Conservation (phyloP, 2,888 invertebrate genomes). For the Chalcosyrphus nemorum region DNA sequence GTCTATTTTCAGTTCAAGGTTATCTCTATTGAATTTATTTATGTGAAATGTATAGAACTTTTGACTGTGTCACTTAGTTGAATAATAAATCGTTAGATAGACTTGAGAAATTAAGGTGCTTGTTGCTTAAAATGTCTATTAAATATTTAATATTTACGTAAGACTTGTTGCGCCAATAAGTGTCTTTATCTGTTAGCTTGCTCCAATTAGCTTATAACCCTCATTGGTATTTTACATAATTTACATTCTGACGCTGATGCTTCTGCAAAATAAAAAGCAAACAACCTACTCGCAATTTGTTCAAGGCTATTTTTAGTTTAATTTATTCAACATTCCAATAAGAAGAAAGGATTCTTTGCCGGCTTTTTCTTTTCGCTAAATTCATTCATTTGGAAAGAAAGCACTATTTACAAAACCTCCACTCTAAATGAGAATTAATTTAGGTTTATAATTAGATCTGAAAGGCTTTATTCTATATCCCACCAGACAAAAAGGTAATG, state of each 20-base stretch:
- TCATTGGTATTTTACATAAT: neutral
- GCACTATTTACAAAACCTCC: neutral
- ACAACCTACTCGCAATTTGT: neutral
- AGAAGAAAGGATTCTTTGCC: neutral
- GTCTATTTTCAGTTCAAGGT: conserved; percentile 25
- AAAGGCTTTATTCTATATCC: neutral
- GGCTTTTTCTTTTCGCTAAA: neutral
- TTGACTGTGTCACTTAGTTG: neutral
- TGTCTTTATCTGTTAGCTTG: neutral
- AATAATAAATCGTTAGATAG: neutral
- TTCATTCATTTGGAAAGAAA: neutral
- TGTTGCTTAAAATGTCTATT: neutral
- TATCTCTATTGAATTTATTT: conserved; percentile 16
- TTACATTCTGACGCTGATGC: neutral
- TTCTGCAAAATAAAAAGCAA: neutral
- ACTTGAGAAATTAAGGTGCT: neutral
- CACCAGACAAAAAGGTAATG: neutral
- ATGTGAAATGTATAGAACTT: neutral
- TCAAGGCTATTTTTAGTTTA: neutral
- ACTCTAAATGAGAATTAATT: neutral
- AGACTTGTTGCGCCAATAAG: neutral
- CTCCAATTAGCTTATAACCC: neutral
- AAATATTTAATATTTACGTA: neutral
- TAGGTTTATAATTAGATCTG: neutral
- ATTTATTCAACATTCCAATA: neutral